Evolutionary conservation across 1,140 invertebrate species (phyloP), one percentile per base, ranked within the genome.

Genomic region (Camponotus floridanus): DNA sequence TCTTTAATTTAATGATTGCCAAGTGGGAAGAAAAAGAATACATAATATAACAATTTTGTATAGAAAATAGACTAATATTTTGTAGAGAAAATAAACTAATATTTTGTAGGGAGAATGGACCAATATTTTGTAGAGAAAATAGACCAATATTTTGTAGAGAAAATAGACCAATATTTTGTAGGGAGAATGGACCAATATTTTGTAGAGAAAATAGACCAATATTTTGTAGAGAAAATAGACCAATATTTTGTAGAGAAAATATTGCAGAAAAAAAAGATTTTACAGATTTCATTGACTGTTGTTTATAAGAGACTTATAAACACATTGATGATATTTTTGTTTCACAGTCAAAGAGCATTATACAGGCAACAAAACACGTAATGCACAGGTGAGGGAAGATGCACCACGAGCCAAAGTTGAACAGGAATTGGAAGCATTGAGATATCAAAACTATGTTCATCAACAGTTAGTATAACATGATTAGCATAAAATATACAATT

Each of bases 321-420:
- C 26, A 33, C 61, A 11, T 62, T n/a, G n/a, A 26, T 62, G 6
- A n/a, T n/a, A 62, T 65, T 84, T 51, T 76, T 85, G n/a, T 87
- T 89, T 92, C 91, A 7, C 92, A 98, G 97, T 98, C 93, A 97
- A 96, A 92, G 97, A 96, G 94, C 98, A 97, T 95, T 98, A 98
- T 92, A 97, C 97, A 74, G 97, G 97, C 71, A 99, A 99, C 95
- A 97, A 98, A 88, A 97, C 96, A 79, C 96, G 98, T 57, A 98
- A 99, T 95, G 97, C 98, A 13, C 96, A 98, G 76, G 98, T 99
- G 1, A 95, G 98, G 31, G 97, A 98, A 93, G 98, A 99, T 94
- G 97, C 98, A 87, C 98, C 98, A 2, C 96, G 97, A 86, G 98
- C 98, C 0, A 95, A 97, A 79, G 96, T 97, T 87, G 98, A 98